Percentiles rank a stretch among this genome's conserved stretches.
phyloP scores from a whole-genome alignment of 2,113 vertebrate genomes.

The Rhinopithecus roxellana region DNA sequence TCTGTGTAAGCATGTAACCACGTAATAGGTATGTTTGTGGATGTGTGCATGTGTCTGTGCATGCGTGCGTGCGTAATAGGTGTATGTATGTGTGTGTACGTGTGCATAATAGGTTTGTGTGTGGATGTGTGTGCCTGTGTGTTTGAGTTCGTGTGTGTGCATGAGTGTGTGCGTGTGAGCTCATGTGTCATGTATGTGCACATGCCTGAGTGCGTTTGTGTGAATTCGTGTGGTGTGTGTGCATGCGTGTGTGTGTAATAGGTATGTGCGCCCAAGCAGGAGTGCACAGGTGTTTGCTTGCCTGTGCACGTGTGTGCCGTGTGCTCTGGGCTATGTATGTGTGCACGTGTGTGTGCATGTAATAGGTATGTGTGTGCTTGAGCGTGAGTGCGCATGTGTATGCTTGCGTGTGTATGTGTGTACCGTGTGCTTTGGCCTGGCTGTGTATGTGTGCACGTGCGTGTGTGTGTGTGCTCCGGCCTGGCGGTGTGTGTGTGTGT shows the following conservation, averaged over 20 bases:
- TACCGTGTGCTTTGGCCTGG: not conserved
- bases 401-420: not conserved
- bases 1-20: not conserved
- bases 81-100: rapidly evolving
- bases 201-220: not conserved
- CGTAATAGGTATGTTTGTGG: not conserved
- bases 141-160: not conserved
- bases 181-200: too few relatives aligned
- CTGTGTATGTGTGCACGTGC: too few relatives aligned
- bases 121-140: not conserved
- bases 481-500: too few relatives aligned
- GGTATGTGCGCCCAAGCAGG: rapidly evolving
- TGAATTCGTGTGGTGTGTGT: not conserved
- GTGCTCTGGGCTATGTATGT: too few relatives aligned
- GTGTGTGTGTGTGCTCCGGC: too few relatives aligned
- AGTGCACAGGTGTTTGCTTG: not conserved
- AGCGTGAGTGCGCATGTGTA: not conserved
- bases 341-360: not conserved
- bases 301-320: too few relatives aligned
- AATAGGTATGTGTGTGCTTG: too few relatives aligned
- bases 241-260: too few relatives aligned
- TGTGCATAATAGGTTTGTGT: not conserved
- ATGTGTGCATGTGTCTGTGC: not conserved
- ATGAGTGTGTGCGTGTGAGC: not conserved
- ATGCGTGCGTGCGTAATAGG: not conserved